Evolutionary conservation across 23 tunicate genomes (phyloP), one percentile per base, ranked within the genome.

Genomic region (Trididemnum miniatum): DNA sequence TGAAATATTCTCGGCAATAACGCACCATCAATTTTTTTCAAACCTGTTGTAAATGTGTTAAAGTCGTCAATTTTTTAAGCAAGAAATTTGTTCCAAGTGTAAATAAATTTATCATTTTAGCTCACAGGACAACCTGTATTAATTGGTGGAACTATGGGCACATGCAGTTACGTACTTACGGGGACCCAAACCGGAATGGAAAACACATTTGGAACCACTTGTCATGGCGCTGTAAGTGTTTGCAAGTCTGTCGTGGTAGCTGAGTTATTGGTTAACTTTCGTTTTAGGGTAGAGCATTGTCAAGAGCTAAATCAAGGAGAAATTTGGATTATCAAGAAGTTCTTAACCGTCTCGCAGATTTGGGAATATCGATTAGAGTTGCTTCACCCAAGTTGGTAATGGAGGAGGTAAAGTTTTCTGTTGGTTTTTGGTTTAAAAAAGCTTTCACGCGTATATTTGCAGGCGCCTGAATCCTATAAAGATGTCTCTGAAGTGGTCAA

Each of bases 71-170:
- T n/a, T n/a, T n/a, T n/a, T n/a, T n/a, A n/a, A n/a, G n/a, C n/a
- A n/a, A n/a, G n/a, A n/a, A n/a, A n/a, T n/a, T n/a, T n/a, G n/a
- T n/a, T n/a, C n/a, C n/a, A n/a, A n/a, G n/a, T n/a, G n/a, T n/a
- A n/a, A 62, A n/a, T 62, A 26, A 62, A 26, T 20, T 25, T 62
- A 62, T 62, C 38, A 7, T 71, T 71, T 71, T 52, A 92, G 93
- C 79, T 96, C 20, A 96, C 96, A 20, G 99, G 99, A 0, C 99
- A 96, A 44, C 99, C 99, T 20, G 99, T 96, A 15, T 64, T 96
- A 32, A 96, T 96, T 50, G 99, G 99, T 51, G 99, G 99, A 4
- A 91, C 99, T 5, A 96, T 96, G 99, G 99, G 99, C 20, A 96
- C 99, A 1, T 91, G 96, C 35, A 87, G 94, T 81, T 96, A 96